Base-by-base conservation (phyloP, 1,140 invertebrate species). In the Mylabris phalerata region DNA sequence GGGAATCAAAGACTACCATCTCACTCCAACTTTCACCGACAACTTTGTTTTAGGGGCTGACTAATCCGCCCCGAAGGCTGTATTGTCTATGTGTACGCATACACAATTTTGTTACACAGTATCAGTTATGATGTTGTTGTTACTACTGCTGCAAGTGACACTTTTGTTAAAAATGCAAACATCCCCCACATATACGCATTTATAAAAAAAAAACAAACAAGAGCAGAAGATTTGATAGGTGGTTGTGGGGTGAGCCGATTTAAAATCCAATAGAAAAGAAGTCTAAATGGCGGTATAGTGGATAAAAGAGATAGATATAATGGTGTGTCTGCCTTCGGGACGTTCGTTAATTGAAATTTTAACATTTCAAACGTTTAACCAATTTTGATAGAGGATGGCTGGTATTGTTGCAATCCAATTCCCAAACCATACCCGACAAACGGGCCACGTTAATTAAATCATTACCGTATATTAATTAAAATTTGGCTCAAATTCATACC, bases 401-500 rank as follows among this genome's bases (percentile, higher is more conserved):
- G 32, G 32, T 32, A 32, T 32, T 32, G 57, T 42, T 59, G 44
- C 59, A 49, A 60, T 68, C 64, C 57, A 67, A 65, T 67, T 69
- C 63, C 61, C 50, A 57, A 56, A 10, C 41, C 5, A 42, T n/a
- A 42, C n/a, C 50, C 58, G 26, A 48, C 54, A 63, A 67, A 64
- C 61, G 58, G 47, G 48, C 10, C 38, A 52, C 60, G 61, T 50
- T 69, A 71, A 71, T 71, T 65, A 68, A 71, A 71, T 71, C 69
- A 71, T 70, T 62, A 66, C 67, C 32, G 32, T 32, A 64, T 62
- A 67, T 67, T 71, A 71, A 71, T 71, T 71, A 71, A 71, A 71
- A 67, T 71, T 69, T 69, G 65, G 3, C 7, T 32, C 4, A 32
- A 32, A 32, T 32, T 32, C 7, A 32, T 32, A 32, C 32, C 32